Evolutionary conservation across 2,797 vertebrate species (phyloP), one percentile per base, ranked within the genome.

Genomic region (Chelon auratus): DNA sequence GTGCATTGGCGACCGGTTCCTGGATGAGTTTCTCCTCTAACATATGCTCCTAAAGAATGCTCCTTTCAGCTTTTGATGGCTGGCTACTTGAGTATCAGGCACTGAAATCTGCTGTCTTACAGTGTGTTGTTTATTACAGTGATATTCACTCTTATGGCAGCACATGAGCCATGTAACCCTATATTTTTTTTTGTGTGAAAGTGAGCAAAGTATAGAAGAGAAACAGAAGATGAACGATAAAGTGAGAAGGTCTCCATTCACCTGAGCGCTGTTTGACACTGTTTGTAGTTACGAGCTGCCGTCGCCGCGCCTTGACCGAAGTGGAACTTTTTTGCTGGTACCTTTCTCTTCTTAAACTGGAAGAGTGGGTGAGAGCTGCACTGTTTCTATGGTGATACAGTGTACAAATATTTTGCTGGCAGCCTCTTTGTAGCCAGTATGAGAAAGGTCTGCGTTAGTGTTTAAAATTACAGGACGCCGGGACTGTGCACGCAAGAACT

Each of bases 381-480:
- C 81, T 86, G 89, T 93, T 92, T 90, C 91, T 89, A 92, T 90
- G 87, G 89, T 61, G 81, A 91, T 91, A 74, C 73, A 75, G 43
- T 52, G 75, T 85, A 80, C 68, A 90, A 81, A 87, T 82, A 84
- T 87, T 87, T 81, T 56, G 53, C 60, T 77, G 43, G 74, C 72
- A 73, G 69, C 68, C 5, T 75, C 72, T 75, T 78, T 77, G 61
- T 80, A 73, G 76, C 75, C 50, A n/a, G 26, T 24, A 52, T 51
- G 39, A 69, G 61, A 52, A 74, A 73, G 45, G 22, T 77, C 61
- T 72, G 48, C 50, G 45, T 83, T 87, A 68, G 62, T 66, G n/a
- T 82, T 72, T 65, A 12, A 80, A 73, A 85, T 83, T 59, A 68
- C 12, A 77, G 65, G 48, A 62, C 68, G 50, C 54, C 33, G 42